Evolutionary conservation across 1,140 invertebrate genomes (phyloP).

Genomic region (Brachionus calyciflorus): DNA sequence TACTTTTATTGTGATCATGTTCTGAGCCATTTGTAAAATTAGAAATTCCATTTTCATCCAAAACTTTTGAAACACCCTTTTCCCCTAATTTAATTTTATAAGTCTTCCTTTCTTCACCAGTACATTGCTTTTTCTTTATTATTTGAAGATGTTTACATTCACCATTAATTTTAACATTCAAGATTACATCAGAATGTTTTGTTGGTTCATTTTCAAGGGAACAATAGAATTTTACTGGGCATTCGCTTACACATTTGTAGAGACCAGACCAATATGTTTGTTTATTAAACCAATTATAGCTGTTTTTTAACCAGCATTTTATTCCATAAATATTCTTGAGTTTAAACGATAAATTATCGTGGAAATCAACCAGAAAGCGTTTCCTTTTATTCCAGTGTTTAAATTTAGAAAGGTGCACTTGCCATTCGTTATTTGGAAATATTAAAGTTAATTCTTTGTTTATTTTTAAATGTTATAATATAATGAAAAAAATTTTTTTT

Average conservation of each 20-base stretch:
- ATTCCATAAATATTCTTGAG: not conserved
- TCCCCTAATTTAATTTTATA: not conserved
- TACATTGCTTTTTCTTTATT: not conserved
- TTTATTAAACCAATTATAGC: not conserved
- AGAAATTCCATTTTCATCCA: not conserved
- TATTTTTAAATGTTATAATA: too few species aligned
- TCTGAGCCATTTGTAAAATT: not conserved
- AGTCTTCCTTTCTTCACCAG: not conserved
- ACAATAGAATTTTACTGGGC: not conserved
- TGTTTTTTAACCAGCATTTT: not conserved
- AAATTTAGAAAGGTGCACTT: not conserved
- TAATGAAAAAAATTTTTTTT: too few species aligned
- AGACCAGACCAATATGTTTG: not conserved
- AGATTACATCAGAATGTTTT: not conserved
- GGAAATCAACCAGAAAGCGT: not conserved
- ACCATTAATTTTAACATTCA: not conserved
- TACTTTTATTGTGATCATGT: not conserved
- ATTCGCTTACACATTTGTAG: not conserved
- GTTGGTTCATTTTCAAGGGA: not conserved
- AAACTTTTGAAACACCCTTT: not conserved
- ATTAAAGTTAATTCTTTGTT: too few species aligned
- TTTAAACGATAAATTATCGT: not conserved
- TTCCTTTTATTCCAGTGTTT: not conserved
- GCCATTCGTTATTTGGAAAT: constrained; percentile 8
- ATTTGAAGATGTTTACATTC: not conserved